Evolutionary conservation across 2,888 invertebrate species (phyloP), one percentile per base, ranked within the genome.

Genomic region (Ashinkailepas kermadecensis): DNA sequence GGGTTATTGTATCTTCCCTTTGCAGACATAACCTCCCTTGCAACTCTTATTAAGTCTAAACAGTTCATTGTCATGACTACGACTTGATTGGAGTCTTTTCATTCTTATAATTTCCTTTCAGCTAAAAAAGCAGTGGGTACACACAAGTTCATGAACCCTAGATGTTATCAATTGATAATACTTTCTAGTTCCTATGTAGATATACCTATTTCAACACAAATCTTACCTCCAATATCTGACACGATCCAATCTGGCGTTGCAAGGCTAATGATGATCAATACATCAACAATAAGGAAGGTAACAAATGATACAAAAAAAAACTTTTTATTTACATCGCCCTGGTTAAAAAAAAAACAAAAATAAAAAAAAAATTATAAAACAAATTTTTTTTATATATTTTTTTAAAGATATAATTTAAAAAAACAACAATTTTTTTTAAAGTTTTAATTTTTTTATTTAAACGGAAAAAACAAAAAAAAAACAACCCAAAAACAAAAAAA

Each of bases 231-330:
- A 86, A 96, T 95, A 88, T 96, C 95, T 2, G 96, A 95, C 81
- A 96, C 94, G 86, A 97, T 96, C 97, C 97, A 97, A 87, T 97
- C 95, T 78, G 97, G 96, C 92, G 96, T 93, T 59, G 95, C 94
- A 85, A 97, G 90, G 88, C 96, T 96, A 2, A 95, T 93, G 84
- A 97, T 94, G 10, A 97, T 97, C 89, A 96, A 96, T 81, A 96
- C 91, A 90, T 97, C 96, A 64, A 97, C 97, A 64, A 95, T 92
- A 89, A 96, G 91, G 88, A 97, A 97, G 81, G 97, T 89, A 6
- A 95, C 94, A 11, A 95, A 95, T 78, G 96, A 96, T 86, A 96
- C 95, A 84, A 96, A 90, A 57, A 96, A 96, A 86, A 97, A 88
- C 89, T 95, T 95, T 89, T 97, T 96, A 96, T 97, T 97, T n/a